These are phyloP conservation scores for Parus major DNA, from an alignment of 2,113 vertebrate genomes.

Conservation along the genomic window DNA sequence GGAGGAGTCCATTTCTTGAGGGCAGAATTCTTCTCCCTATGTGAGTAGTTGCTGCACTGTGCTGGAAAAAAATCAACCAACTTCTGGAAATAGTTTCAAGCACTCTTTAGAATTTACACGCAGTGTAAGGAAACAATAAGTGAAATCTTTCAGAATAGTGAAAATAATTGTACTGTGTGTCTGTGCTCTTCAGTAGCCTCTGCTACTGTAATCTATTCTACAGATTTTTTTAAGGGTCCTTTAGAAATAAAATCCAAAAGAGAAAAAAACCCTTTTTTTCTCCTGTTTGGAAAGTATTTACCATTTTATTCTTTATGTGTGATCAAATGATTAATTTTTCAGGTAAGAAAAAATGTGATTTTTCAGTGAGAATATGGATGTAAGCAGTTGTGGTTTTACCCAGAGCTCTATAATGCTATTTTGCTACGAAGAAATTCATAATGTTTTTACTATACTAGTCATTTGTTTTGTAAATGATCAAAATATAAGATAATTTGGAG, in stretches of 20 bases:
- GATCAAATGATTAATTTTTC: neutral
- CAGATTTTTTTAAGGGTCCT: neutral
- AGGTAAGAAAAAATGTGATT: neutral
- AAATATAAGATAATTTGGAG: neutral
- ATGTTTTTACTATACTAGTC: neutral
- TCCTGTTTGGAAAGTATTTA: neutral
- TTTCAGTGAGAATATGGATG: neutral
- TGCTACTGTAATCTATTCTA: neutral
- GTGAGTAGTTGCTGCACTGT: neutral
- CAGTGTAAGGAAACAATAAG: neutral
- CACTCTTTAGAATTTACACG: neutral
- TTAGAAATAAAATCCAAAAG: neutral
- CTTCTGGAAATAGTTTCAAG: neutral
- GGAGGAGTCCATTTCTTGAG: neutral
- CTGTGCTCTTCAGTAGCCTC: neutral
- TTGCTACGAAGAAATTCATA: neutral
- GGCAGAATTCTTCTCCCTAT: neutral
- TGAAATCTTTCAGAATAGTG: neutral
- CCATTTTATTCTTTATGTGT: neutral
- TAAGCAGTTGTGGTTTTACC: neutral
- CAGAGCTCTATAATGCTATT: neutral
- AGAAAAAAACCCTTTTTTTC: neutral
- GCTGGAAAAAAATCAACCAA: neutral
- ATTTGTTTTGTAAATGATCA: neutral
- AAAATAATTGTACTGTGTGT: neutral